Conservation (phyloP, 1,140 invertebrate genomes). For the Vanessa tameamea region DNA sequence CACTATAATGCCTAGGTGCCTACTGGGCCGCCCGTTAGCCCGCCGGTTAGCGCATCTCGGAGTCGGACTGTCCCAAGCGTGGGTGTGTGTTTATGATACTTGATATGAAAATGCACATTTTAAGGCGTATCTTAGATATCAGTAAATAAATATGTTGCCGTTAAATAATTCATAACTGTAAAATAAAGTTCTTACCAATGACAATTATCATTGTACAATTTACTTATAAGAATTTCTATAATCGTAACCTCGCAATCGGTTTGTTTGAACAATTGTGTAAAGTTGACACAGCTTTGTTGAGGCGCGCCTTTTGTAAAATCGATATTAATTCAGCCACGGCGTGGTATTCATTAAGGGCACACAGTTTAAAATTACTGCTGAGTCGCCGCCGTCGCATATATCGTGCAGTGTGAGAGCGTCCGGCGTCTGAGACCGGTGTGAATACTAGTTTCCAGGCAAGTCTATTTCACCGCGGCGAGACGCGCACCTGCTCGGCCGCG, state of each 20-base stretch:
- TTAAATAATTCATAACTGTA: too few species aligned
- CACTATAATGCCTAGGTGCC: slow-evolving; percentile 14
- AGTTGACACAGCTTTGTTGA: neutral
- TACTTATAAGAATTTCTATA: neutral
- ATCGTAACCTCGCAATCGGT: slow-evolving; percentile 2
- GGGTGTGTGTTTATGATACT: neutral
- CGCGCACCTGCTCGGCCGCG: slow-evolving; percentile 8
- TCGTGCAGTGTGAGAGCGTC: slow-evolving; percentile 12
- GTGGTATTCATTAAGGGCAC: slow-evolving; percentile 10
- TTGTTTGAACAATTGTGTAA: slow-evolving; percentile 24
- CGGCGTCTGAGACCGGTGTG: slow-evolving; percentile 15
- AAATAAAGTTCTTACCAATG: too few species aligned
- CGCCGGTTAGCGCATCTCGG: neutral
- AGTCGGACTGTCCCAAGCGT: neutral
- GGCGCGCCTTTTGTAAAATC: slow-evolving; percentile 2
- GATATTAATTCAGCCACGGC: slow-evolving; percentile 16
- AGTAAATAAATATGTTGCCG: too few species aligned
- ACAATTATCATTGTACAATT: too few species aligned
- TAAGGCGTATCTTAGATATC: too few species aligned
- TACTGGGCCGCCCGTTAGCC: neutral
- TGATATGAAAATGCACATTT: too few species aligned
- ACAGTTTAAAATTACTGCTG: slow-evolving; percentile 2
- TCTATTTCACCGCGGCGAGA: slow-evolving; percentile 12
- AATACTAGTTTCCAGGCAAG: slow-evolving; percentile 17
- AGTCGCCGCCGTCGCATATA: slow-evolving; percentile 3